Evolutionary conservation across 2,113 vertebrate genomes (phyloP).

Genomic region (Ochotona princeps): DNA sequence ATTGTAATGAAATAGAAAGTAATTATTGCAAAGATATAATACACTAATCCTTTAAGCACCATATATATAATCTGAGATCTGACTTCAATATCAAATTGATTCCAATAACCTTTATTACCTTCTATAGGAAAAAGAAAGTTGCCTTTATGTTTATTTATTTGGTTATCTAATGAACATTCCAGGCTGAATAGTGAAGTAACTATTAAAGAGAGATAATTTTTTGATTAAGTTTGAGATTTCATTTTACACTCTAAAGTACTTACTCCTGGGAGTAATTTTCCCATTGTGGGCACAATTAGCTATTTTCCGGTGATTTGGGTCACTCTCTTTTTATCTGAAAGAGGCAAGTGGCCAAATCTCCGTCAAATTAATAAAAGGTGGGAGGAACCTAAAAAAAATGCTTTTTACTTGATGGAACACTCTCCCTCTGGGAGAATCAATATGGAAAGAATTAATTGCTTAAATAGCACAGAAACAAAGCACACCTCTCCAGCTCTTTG

Average conservation of each 20-base stretch:
- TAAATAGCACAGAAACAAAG: constrained; percentile 14
- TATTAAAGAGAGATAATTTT: constrained; percentile 66
- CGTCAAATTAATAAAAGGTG: constrained; percentile 61
- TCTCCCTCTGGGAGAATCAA: constrained; percentile 48
- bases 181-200: constrained; percentile 47
- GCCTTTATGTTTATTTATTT: constrained; percentile 20
- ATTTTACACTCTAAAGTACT: constrained; percentile 64
- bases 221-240: constrained; percentile 65
- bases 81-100: background rate
- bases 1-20: background rate
- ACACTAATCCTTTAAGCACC: background rate
- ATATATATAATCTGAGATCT: background rate
- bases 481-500: constrained; percentile 24
- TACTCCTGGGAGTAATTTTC: constrained; percentile 73
- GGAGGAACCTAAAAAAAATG: constrained; percentile 47
- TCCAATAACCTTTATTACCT: background rate
- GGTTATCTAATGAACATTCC: constrained; percentile 71
- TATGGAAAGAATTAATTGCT: constrained; percentile 69
- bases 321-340: constrained; percentile 71
- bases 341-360: constrained; percentile 71
- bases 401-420: constrained; percentile 55
- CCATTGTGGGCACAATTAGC: constrained; percentile 77
- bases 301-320: constrained; percentile 74
- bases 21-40: background rate
- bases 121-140: background rate